Base-by-base conservation (phyloP, 2,888 invertebrate genomes). In the Microctonus aethiopoides region DNA sequence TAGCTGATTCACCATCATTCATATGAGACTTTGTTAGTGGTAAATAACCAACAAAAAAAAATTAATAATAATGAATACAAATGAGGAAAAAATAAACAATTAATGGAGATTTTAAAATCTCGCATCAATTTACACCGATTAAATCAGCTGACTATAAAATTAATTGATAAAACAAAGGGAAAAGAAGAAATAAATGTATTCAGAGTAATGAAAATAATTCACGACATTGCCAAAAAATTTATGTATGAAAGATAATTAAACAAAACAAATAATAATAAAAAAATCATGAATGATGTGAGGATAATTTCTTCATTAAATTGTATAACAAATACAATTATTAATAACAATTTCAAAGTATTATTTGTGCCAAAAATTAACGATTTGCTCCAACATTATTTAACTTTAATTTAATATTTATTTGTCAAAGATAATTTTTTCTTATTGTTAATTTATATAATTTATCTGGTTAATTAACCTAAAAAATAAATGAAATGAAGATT, bases 1-100 rank as follows among this genome's bases (percentile, higher is more conserved):
- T 70, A 70, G 66, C 69, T 13, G 29, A 70, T 74, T 74, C 72
- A 71, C 72, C 70, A 71, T 69, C 67, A 70, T 61, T 65, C 52
- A 57, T 16, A 67, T 71, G 60, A 51, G 59, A 69, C 65, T 71
- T 65, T 34, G 32, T 59, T 60, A 65, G 65, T 32, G 36, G 56
- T 39, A 32, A 61, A n/a, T 34, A 34, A 65, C 56, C 26, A 32
- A 32, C 24, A 24, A 52, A 60, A n/a, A 54, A 61, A 56, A 52
- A 16, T 64, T 59, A 56, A 41, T 34, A 22, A 34, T 56, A 46
- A 62, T 54, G 32, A 62, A 29, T 5, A 16, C n/a, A 22, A 11
- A 56, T 56, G 52, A 32, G 32, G 32, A 26, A 29, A 65, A 24
- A 24, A 36, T 52, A 20, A 24, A 41, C 52, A 52, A 57, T 32